Conservation (phyloP, 2,888 invertebrate species). For the Pachliopta kotzebuea region DNA sequence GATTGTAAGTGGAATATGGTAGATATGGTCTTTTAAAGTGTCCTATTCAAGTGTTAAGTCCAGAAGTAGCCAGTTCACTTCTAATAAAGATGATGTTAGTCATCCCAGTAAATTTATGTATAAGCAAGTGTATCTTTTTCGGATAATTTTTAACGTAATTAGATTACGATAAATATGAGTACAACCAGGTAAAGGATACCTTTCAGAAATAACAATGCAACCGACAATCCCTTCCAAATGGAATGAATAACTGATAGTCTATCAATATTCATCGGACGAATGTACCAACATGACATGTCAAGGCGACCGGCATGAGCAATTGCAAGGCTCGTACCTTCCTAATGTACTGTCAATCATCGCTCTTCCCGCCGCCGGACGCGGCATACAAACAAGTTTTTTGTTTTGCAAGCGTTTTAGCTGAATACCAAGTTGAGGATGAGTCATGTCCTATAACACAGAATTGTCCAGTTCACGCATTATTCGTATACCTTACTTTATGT, state of each 20-base stretch:
- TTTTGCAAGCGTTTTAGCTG: slow-evolving; percentile 43
- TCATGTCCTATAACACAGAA: slow-evolving; percentile 44
- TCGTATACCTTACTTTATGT: background rate
- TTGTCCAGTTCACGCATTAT: background rate
- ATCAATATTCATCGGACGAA: slow-evolving; percentile 56
- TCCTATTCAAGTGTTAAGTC: too few species aligned
- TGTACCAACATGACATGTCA: slow-evolving; percentile 53
- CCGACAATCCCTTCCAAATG: slow-evolving; percentile 16
- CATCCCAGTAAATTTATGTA: too few species aligned
- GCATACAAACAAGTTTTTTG: slow-evolving; percentile 67
- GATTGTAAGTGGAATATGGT: too few species aligned
- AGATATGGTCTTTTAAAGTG: too few species aligned
- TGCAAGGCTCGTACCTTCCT: slow-evolving; percentile 54
- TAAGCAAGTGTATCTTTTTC: background rate
- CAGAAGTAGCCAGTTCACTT: too few species aligned
- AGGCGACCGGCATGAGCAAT: slow-evolving; percentile 56
- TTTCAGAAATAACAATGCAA: slow-evolving; percentile 7
- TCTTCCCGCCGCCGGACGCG: slow-evolving; percentile 40
- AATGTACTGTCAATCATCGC: slow-evolving; percentile 75
- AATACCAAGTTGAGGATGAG: slow-evolving; percentile 62
- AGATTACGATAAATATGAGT: background rate
- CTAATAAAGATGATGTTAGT: too few species aligned
- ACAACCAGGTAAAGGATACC: background rate
- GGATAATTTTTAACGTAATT: background rate
- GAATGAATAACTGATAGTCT: slow-evolving; percentile 15